Conservation (phyloP, 2,113 vertebrate species). For the Tachysurus vachellii region DNA sequence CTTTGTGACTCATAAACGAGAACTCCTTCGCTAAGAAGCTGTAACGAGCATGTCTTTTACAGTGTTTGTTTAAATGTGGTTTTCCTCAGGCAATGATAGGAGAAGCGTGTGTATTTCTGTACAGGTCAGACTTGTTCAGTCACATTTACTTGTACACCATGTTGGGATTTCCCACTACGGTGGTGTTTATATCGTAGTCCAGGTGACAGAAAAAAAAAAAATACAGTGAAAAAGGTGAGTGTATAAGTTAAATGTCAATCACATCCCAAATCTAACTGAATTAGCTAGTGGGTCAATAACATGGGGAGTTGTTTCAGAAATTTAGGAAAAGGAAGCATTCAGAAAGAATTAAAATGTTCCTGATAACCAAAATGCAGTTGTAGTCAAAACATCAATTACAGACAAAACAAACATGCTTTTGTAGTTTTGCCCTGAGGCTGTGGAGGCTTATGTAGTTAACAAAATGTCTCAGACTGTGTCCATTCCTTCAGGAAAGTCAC, state of each 20-base stretch:
- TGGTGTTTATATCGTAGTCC: neutral
- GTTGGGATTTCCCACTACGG: neutral
- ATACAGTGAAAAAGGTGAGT: neutral
- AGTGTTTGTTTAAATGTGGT: conserved; percentile 11
- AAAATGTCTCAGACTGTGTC: neutral
- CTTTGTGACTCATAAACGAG: neutral
- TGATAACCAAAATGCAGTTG: neutral
- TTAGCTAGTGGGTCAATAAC: neutral
- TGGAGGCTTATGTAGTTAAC: neutral
- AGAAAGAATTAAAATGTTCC: neutral
- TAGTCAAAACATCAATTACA: conserved; percentile 4
- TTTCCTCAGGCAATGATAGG: conserved; percentile 28
- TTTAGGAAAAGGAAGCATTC: neutral
- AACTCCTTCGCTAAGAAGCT: neutral
- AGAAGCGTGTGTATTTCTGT: conserved; percentile 4
- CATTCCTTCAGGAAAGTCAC: neutral
- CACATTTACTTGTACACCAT: conserved; percentile 46
- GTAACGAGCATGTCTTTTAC: conserved; percentile 13
- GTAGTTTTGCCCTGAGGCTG: neutral
- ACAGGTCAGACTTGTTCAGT: conserved; percentile 65
- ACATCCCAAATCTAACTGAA: neutral
- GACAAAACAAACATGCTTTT: conserved; percentile 4
- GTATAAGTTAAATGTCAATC: neutral
- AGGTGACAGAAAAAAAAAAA: neutral
- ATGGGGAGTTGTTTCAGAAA: neutral